Evolutionary conservation across 2,113 vertebrate genomes (phyloP).

Genomic region (Mormyrus iriodes): DNA sequence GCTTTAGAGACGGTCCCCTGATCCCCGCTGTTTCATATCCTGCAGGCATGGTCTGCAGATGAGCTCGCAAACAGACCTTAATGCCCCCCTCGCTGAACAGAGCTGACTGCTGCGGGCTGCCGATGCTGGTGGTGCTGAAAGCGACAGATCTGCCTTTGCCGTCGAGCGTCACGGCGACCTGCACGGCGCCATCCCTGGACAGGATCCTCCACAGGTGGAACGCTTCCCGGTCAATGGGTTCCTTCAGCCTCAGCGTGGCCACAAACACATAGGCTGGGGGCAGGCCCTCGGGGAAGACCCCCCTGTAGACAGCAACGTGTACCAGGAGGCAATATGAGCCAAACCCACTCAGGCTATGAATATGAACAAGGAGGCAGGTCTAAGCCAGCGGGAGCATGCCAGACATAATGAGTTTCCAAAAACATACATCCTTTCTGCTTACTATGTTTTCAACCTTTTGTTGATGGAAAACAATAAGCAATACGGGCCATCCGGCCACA

Average conservation of each 20-base stretch:
- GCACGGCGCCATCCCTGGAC: constrained; percentile 40
- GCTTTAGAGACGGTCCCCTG: neutral
- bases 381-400: neutral
- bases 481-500: neutral
- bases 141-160: constrained; percentile 44
- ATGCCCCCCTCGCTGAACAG: constrained; percentile 45
- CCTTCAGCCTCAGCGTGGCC: constrained; percentile 48
- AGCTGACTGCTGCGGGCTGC: constrained; percentile 37
- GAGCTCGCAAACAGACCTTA: constrained; percentile 37
- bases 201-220: constrained; percentile 50
- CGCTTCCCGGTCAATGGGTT: constrained; percentile 37
- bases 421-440: neutral
- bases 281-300: constrained; percentile 55
- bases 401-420: neutral
- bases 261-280: constrained; percentile 57
- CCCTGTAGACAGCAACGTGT: constrained; percentile 30
- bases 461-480: neutral
- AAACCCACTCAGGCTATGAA: neutral
- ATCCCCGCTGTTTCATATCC: neutral
- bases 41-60: neutral
- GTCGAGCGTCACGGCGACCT: constrained; percentile 50
- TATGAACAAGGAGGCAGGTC: neutral
- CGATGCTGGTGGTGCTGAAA: constrained; percentile 42
- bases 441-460: neutral
- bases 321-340: neutral